A percentile compares a stretch with the other conserved stretches of the same genome.
phyloP scores from a whole-genome alignment of 2,888 invertebrate species.

The Heliconius sara region DNA sequence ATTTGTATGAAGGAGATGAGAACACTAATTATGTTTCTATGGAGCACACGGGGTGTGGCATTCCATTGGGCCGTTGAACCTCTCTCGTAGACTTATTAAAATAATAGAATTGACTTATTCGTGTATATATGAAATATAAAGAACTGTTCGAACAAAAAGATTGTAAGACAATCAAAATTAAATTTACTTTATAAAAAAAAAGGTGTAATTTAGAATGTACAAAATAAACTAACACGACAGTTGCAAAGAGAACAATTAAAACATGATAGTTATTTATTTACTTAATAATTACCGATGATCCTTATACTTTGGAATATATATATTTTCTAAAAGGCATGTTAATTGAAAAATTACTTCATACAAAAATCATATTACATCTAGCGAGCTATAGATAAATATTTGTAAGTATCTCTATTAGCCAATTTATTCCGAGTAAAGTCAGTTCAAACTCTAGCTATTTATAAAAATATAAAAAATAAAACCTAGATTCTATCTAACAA shows the following conservation, averaged over 20 bases:
- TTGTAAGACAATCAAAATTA: too few species aligned
- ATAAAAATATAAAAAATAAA: not conserved
- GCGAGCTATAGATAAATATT: not conserved
- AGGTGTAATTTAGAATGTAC: too few species aligned
- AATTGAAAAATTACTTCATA: not conserved
- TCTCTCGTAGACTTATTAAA: conserved; percentile 54
- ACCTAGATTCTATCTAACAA: not conserved
- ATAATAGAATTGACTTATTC: conserved; percentile 48
- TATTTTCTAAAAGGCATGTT: too few species aligned
- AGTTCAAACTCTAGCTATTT: not conserved
- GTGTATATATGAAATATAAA: not conserved
- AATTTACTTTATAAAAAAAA: not conserved
- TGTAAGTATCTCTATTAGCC: not conserved
- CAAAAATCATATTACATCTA: not conserved
- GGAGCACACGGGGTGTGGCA: conserved; percentile 74
- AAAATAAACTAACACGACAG: too few species aligned
- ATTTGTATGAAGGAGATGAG: conserved; percentile 67
- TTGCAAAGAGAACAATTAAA: too few species aligned
- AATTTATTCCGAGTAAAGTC: not conserved
- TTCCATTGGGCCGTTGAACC: conserved; percentile 72
- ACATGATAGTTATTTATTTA: not conserved
- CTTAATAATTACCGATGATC: not conserved
- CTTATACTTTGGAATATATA: not conserved
- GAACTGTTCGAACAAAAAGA: not conserved
- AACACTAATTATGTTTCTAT: conserved; percentile 81